Evolutionary conservation across 2,113 vertebrate species (phyloP), one percentile per base, ranked within the genome.

Genomic region (Ceyx margarethae): DNA sequence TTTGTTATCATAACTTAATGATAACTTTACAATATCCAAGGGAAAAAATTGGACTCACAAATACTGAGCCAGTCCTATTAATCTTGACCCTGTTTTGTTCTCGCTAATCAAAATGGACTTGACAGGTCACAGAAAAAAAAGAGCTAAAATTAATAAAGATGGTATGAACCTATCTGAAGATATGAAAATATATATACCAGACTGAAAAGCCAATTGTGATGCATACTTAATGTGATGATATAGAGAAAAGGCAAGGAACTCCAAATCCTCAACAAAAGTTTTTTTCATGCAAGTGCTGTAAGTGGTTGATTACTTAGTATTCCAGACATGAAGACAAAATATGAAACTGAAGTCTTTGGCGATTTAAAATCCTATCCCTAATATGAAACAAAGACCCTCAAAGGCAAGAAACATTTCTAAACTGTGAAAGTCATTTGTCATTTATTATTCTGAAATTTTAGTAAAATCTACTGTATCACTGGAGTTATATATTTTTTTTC

Each of bases 401-500:
- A 87, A 84, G 40, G n/a, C 53, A 88, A 60, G 31, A 73, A 50
- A 87, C 85, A 88, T 15, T 74, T 94, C 31, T 95, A 72, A 95
- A 89, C 82, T 20, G 33, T n/a, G 43, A 5, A 91, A 89, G 15
- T 64, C 84, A 75, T 92, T 91, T 95, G 33, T 50, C 29, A 51
- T 88, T 79, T 74, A 45, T 90, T 85, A 40, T 73, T 88, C 64
- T 74, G 40, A 95, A 92, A 83, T 78, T 61, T 83, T 64, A 76
- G 56, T 42, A 95, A 95, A 95, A 92, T 54, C 58, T 95, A 79
- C 50, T 45, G 40, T 57, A 94, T 94, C 56, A 85, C 50, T 94
- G 74, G 74, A 93, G n/a, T 90, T 96, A 48, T n/a, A 95, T 53
- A 87, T 89, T 95, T 90, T 91, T 91, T 94, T 95, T 92, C 93